A percentile compares a stretch with the other conserved stretches of the same genome.
These are phyloP conservation scores for Calephelis perditalis DNA, from an alignment of 2,888 invertebrate genomes.

Conservation along the genomic window DNA sequence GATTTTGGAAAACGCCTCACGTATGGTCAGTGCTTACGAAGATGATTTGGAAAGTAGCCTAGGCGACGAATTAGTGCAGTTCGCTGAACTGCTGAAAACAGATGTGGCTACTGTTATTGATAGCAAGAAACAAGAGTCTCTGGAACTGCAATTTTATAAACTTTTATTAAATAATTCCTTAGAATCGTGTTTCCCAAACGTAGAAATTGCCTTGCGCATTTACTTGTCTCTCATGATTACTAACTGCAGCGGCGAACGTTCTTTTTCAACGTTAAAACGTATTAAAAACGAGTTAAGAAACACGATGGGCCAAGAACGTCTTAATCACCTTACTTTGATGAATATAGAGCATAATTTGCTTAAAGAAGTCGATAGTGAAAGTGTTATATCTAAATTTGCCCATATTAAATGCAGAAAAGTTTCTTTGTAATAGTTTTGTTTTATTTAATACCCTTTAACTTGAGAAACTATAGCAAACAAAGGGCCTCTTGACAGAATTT, in stretches of 20 bases:
- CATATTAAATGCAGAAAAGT: conserved; percentile 4
- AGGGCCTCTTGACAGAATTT: too few relatives aligned
- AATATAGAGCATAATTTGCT: not conserved
- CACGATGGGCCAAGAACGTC: not conserved
- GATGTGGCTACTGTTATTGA: too few relatives aligned
- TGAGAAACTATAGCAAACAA: too few relatives aligned
- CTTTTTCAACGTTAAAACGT: too few relatives aligned
- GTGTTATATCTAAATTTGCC: conserved; percentile 6
- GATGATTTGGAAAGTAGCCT: not conserved
- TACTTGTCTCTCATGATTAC: too few relatives aligned
- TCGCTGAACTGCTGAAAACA: not conserved
- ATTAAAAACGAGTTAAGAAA: too few relatives aligned
- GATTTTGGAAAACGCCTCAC: too few relatives aligned
- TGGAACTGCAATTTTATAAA: not conserved
- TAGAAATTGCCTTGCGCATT: not conserved
- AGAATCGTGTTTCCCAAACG: not conserved
- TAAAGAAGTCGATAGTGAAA: not conserved
- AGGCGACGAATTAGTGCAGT: too few relatives aligned
- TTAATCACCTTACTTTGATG: not conserved
- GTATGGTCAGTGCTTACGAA: not conserved
- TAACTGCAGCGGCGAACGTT: too few relatives aligned
- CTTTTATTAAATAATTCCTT: not conserved
- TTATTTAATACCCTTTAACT: too few relatives aligned
- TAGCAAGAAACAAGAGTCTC: too few relatives aligned
- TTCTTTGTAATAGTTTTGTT: not conserved